Percentiles rank a stretch among this genome's conserved stretches.
Conservation (phyloP, 2,113 vertebrate genomes). For the Aegypius monachus region DNA sequence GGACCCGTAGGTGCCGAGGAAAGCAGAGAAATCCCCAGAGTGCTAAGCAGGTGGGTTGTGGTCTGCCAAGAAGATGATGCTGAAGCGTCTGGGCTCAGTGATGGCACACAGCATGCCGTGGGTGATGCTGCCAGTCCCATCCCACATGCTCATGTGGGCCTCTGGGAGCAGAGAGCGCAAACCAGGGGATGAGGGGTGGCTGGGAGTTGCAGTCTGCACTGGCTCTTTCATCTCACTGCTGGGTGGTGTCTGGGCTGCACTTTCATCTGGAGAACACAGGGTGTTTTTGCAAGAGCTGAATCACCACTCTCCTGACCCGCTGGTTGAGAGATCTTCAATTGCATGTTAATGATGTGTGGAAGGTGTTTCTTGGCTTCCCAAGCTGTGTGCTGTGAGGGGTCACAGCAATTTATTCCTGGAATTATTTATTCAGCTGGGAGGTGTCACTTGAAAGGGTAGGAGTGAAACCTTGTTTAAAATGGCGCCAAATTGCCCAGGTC, state of each 20-base stretch:
- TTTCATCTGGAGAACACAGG: background rate
- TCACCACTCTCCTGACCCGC: background rate
- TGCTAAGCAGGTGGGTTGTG: rapidly evolving
- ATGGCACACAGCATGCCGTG: rapidly evolving
- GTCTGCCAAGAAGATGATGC: rapidly evolving
- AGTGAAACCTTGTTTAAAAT: background rate
- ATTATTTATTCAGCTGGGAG: background rate
- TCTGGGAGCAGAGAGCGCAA: background rate
- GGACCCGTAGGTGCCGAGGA: rapidly evolving
- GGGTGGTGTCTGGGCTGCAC: background rate
- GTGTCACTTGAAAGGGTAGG: background rate
- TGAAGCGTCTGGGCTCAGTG: rapidly evolving
- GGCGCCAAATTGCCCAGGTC: background rate
- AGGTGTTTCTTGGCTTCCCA: background rate
- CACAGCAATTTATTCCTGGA: background rate
- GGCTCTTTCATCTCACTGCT: background rate
- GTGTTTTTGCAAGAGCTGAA: background rate
- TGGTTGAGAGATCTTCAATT: background rate
- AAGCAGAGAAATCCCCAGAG: background rate
- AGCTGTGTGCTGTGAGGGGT: background rate
- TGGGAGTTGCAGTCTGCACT: background rate
- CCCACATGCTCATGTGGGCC: rapidly evolving
- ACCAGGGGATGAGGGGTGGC: rapidly evolving
- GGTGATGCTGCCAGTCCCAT: background rate
- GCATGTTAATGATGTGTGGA: background rate